Conservation (phyloP, 2,113 vertebrate genomes). For the Silurus glanis region DNA sequence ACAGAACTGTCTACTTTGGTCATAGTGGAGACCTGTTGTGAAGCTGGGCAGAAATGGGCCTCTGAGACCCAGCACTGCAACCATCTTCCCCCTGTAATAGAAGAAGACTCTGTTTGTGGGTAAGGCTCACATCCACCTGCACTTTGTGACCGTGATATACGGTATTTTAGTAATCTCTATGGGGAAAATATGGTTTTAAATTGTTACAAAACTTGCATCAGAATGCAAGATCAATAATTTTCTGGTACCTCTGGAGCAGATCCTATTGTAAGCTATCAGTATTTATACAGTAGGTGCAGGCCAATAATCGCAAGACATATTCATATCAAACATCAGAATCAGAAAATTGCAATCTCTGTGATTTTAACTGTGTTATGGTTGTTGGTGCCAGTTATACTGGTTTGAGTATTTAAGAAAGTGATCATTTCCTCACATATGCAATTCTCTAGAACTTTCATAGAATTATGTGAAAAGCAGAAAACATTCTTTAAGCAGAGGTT, state of each 20-base stretch:
- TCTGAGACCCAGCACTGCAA: conserved; percentile 78
- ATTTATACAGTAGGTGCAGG: not conserved
- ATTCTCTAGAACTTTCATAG: too few species aligned
- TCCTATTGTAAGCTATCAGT: not conserved
- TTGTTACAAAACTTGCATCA: not conserved
- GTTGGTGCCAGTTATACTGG: too few species aligned
- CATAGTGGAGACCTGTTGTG: conserved; percentile 82
- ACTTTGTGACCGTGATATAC: not conserved
- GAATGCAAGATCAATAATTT: not conserved
- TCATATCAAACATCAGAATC: too few species aligned
- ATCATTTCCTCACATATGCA: too few species aligned
- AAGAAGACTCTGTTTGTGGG: conserved; percentile 80
- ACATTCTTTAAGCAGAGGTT: too few species aligned
- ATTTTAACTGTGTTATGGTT: too few species aligned
- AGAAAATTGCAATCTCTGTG: too few species aligned
- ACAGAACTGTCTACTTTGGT: not conserved
- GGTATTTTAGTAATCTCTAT: not conserved
- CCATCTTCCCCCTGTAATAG: conserved; percentile 69
- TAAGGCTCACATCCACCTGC: conserved; percentile 54
- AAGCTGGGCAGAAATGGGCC: conserved; percentile 85
- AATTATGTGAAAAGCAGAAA: too few species aligned
- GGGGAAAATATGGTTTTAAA: not conserved
- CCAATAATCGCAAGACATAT: too few species aligned
- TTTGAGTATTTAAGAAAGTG: too few species aligned
- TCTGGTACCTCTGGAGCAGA: not conserved